These are phyloP conservation scores for Rynchops niger DNA, from an alignment of 2,113 vertebrate genomes.

Conservation along the genomic window DNA sequence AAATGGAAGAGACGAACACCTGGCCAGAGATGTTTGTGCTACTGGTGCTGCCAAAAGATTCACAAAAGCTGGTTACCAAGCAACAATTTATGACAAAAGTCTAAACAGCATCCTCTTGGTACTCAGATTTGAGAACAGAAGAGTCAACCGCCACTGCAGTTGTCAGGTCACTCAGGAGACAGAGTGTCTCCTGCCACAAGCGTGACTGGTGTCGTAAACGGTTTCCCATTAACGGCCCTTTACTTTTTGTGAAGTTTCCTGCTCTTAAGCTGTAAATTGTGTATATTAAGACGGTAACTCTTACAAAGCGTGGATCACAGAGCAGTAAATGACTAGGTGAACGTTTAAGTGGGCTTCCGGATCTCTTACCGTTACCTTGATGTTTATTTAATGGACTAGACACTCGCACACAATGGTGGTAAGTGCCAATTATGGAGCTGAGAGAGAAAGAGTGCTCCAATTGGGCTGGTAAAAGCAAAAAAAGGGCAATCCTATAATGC, in stretches of 20 bases:
- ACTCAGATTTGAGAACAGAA: not conserved
- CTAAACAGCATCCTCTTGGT: not conserved
- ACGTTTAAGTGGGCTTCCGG: not conserved
- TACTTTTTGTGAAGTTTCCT: not conserved
- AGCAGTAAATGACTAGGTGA: not conserved
- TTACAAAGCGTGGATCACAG: not conserved
- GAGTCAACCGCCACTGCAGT: not conserved
- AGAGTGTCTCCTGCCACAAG: fast-evolving
- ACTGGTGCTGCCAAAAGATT: not conserved
- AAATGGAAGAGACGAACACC: not conserved
- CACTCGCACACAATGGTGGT: not conserved
- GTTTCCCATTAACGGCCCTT: not conserved
- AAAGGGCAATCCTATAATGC: not conserved
- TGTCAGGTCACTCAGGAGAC: not conserved
- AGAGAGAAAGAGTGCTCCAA: not conserved
- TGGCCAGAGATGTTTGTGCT: not conserved
- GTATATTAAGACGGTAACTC: not conserved
- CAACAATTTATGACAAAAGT: not conserved
- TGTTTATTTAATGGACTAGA: conserved; percentile 36
- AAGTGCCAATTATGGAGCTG: conserved; percentile 4
- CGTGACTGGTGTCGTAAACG: fast-evolving
- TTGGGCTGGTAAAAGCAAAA: not conserved
- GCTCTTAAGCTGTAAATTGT: not conserved
- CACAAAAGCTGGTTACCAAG: not conserved
- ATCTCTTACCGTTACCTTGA: not conserved